Evolutionary conservation across 1,140 invertebrate genomes (phyloP), one percentile per base, ranked within the genome.

Genomic region (Diorhabda carinulata): DNA sequence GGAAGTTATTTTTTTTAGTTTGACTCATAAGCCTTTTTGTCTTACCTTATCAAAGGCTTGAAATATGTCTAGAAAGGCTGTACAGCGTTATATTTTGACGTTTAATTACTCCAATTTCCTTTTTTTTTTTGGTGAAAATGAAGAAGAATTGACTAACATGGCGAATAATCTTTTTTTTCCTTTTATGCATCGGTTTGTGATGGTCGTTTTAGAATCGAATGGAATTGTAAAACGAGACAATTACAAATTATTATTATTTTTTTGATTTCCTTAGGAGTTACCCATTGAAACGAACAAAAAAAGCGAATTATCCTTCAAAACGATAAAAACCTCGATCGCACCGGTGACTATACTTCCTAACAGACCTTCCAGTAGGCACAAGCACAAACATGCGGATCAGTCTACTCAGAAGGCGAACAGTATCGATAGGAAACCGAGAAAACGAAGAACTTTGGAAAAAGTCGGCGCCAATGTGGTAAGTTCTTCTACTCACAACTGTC

Each of bases 391-490:
- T 52, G 75, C 73, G 5, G 70, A 73, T 3, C 45, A 73, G 6
- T 64, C 72, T 10, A 6, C 72, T 9, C 70, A 66, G 47, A 74
- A 78, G 72, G 40, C 70, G 10, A 61, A 58, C 52, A 72, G 67
- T 57, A n/a, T 72, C 4, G 78, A 80, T 40, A 64, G 82, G 43
- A 82, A 84, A 69, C 79, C 83, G 9, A 80, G 85, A 67, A 87
- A 87, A 70, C 80, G 85, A 45, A 82, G 83, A 6, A 86, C 84
- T 65, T 80, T 81, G 3, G 85, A 86, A 73, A 85, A 84, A 76
- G 81, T 83, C 75, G 82, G 83, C n/a, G 81, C 82, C 0, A 83
- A 81, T 68, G 83, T 85, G 80, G 85, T 86, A 80, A 86, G 84
- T 80, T 52, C n/a, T 52, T 52, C 25, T 25, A 25, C 25, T 25